These are phyloP conservation scores for Platypus cylindrus DNA, from an alignment of 2,888 invertebrate genomes.

Conservation along the genomic window DNA sequence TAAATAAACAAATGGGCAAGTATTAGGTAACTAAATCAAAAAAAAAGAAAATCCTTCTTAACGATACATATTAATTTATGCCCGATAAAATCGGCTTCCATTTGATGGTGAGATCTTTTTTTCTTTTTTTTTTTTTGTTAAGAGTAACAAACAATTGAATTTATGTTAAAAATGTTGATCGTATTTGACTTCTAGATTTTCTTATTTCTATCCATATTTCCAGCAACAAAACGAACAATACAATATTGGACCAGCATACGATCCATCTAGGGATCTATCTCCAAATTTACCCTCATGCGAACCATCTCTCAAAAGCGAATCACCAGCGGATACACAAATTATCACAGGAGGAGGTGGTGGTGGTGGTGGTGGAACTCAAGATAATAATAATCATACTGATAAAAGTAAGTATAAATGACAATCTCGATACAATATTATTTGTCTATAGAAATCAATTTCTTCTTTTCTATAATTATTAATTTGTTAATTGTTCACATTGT, in stretches of 20 bases:
- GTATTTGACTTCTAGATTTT: too few species aligned
- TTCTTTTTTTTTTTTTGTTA: neutral
- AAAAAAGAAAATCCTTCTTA: slow-evolving; percentile 9
- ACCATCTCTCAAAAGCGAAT: slow-evolving; percentile 41
- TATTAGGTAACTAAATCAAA: too few species aligned
- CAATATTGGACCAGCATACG: slow-evolving; percentile 52
- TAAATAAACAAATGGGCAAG: too few species aligned
- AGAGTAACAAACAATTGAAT: neutral
- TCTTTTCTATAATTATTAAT: too few species aligned
- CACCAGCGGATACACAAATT: slow-evolving; percentile 36
- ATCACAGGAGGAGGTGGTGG: slow-evolving; percentile 3
- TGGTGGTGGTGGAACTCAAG: slow-evolving; percentile 6
- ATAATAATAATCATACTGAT: slow-evolving; percentile 12
- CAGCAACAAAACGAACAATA: slow-evolving; percentile 58
- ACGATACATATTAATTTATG: slow-evolving; percentile 1
- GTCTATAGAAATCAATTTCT: too few species aligned
- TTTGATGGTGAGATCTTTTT: neutral
- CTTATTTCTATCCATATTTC: too few species aligned
- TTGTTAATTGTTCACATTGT: slow-evolving; percentile 2
- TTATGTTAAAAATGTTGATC: neutral
- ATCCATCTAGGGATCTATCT: slow-evolving; percentile 59
- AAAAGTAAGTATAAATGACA: slow-evolving; percentile 9
- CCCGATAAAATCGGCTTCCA: neutral
- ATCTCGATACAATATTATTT: neutral
- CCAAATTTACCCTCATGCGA: slow-evolving; percentile 56